Evolutionary conservation across 2,888 invertebrate genomes (phyloP).

Genomic region (Cancer borealis): DNA sequence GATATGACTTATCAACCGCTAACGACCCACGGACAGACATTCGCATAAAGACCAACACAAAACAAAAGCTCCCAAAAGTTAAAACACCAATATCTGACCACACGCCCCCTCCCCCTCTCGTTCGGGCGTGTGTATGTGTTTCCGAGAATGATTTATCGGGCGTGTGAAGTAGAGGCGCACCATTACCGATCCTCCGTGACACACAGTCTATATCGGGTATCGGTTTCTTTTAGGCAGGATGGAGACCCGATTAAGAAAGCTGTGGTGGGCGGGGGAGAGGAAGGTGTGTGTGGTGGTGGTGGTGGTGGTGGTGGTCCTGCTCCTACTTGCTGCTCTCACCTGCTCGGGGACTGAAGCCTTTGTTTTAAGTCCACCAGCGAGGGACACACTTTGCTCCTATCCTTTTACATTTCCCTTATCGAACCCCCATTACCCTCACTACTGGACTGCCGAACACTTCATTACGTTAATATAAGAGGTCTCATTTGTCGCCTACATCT

Average conservation of each 20-base stretch:
- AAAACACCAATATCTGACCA: conserved; percentile 30
- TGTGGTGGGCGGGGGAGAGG: conserved; percentile 52
- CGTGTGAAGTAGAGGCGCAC: conserved; percentile 54
- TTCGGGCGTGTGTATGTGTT: neutral
- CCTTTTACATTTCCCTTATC: neutral
- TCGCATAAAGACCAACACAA: conserved; percentile 24
- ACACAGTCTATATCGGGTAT: conserved; percentile 65
- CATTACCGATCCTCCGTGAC: conserved; percentile 58
- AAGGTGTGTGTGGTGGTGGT: neutral
- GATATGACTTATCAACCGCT: conserved; percentile 41
- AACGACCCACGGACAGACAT: conserved; percentile 37
- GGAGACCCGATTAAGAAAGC: conserved; percentile 61
- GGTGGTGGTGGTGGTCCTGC: neutral
- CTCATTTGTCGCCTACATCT: neutral
- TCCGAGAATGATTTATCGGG: conserved; percentile 49
- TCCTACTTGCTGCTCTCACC: conserved; percentile 30
- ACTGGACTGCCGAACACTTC: neutral
- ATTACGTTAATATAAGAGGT: neutral
- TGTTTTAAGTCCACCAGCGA: neutral
- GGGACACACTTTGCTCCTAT: neutral
- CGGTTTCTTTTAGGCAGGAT: conserved; percentile 62
- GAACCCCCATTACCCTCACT: neutral
- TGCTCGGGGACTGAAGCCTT: conserved; percentile 1
- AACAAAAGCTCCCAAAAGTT: neutral
- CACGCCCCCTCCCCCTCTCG: neutral